A percentile compares a stretch with the other conserved stretches of the same genome.
phyloP scores from a whole-genome alignment of 2,888 invertebrate genomes.

The Ecdyonurus torrentis region DNA sequence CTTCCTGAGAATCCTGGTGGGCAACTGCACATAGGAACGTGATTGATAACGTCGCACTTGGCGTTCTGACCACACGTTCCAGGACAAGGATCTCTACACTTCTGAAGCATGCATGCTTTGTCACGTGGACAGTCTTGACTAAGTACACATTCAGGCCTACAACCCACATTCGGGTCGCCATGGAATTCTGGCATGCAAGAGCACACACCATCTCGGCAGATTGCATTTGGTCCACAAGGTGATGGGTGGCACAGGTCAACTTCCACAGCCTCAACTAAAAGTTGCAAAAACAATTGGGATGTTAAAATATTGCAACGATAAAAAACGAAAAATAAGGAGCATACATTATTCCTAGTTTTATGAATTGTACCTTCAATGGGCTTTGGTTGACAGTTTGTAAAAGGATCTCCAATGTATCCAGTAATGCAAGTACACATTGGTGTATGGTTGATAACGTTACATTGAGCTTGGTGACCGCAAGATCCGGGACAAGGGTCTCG shows the following conservation, averaged over 20 bases:
- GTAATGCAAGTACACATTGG: constrained; percentile 56
- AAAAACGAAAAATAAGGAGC: not conserved
- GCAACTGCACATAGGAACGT: constrained; percentile 24
- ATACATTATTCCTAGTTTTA: too few species aligned
- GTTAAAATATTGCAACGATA: not conserved
- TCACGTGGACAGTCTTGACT: constrained; percentile 50
- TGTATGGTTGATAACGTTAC: constrained; percentile 57
- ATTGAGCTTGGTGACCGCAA: constrained; percentile 54
- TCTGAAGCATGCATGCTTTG: constrained; percentile 39
- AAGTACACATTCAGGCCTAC: constrained; percentile 43
- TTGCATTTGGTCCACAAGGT: constrained; percentile 37
- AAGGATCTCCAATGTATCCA: constrained; percentile 62
- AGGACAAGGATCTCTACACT: constrained; percentile 24
- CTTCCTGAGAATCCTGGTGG: constrained; percentile 13
- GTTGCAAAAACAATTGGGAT: not conserved
- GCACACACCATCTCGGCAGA: constrained; percentile 43
- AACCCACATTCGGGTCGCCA: constrained; percentile 44
- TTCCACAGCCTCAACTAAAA: constrained; percentile 10
- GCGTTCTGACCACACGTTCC: constrained; percentile 25
- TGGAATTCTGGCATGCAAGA: constrained; percentile 40
- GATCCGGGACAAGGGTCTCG: constrained; percentile 59
- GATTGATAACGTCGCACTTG: constrained; percentile 23
- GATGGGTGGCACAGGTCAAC: constrained; percentile 27
- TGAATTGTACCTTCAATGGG: constrained; percentile 22
- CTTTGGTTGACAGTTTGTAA: constrained; percentile 44